Evolutionary conservation across 1,140 invertebrate genomes (phyloP).

Genomic region (Drosophila persimilis): DNA sequence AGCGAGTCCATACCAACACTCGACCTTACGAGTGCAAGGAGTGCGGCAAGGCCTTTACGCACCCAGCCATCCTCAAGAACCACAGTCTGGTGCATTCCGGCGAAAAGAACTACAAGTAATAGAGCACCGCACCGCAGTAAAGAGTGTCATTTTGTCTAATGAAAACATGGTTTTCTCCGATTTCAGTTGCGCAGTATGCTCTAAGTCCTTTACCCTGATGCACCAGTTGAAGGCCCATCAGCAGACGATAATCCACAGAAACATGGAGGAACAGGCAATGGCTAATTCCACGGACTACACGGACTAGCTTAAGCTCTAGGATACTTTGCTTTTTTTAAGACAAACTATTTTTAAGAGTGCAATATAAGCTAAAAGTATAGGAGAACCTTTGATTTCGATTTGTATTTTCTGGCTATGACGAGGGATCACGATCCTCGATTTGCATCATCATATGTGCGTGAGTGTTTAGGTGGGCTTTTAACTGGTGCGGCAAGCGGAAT

Average conservation of each 20-base stretch:
- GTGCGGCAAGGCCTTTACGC: conserved; percentile 86
- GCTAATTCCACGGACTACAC: conserved; percentile 7
- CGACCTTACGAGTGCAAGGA: conserved; percentile 85
- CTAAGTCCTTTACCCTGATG: conserved; percentile 67
- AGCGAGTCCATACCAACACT: conserved; percentile 85
- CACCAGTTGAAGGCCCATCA: conserved; percentile 77
- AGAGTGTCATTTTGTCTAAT: background rate
- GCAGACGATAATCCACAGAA: conserved; percentile 68
- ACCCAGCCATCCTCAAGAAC: conserved; percentile 81
- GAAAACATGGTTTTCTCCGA: background rate
- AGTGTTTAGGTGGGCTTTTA: conserved; percentile 66
- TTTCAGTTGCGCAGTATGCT: conserved; percentile 65
- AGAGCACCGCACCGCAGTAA: too few species aligned
- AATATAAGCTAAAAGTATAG: conserved; percentile 9
- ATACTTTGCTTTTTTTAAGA: conserved; percentile 3
- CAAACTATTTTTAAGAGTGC: background rate
- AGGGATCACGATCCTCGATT: background rate
- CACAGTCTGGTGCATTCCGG: conserved; percentile 68
- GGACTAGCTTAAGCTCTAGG: conserved; percentile 1
- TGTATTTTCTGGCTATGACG: background rate
- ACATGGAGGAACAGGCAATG: conserved; percentile 44
- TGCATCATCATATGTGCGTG: conserved; percentile 43
- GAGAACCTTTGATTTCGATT: background rate
- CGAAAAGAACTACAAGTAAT: conserved; percentile 70
- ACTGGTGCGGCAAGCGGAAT: conserved; percentile 72